These are phyloP conservation scores for Halcyon badia DNA, from an alignment of 2,797 vertebrate genomes.

Conservation along the genomic window DNA sequence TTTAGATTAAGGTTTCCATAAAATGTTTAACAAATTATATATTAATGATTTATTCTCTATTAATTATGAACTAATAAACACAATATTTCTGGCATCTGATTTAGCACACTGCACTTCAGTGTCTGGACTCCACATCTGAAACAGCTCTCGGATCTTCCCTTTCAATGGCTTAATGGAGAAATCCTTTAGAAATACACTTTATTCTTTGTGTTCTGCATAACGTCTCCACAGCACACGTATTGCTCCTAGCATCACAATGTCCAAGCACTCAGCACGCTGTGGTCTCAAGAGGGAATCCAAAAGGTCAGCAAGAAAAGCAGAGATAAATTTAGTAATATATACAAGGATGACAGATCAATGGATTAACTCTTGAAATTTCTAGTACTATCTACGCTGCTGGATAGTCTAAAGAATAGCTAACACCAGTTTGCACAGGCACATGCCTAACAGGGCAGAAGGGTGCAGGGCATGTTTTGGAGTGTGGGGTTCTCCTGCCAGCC, in stretches of 20 bases:
- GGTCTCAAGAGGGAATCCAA: not conserved
- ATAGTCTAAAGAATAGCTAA: not conserved
- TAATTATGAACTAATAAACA: conserved; percentile 53
- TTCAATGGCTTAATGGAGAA: not conserved
- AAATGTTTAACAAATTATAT: conserved; percentile 5
- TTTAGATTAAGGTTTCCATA: not conserved
- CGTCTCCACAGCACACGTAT: not conserved
- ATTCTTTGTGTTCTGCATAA: not conserved
- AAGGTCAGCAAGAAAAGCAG: conserved; percentile 25
- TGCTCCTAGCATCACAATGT: not conserved
- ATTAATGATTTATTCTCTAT: conserved; percentile 24
- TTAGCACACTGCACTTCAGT: not conserved
- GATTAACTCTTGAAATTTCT: conserved; percentile 32
- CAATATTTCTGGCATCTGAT: not conserved
- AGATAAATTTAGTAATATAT: conserved; percentile 9
- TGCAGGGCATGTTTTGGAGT: not conserved
- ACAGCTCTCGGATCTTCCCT: not conserved
- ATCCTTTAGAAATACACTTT: not conserved
- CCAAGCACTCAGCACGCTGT: not conserved
- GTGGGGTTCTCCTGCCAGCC: not conserved
- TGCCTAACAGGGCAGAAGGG: rapidly evolving
- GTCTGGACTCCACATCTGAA: not conserved
- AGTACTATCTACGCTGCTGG: not conserved
- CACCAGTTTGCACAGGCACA: not conserved
- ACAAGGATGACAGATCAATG: conserved; percentile 2